A percentile compares a stretch with the other conserved stretches of the same genome.
These are phyloP conservation scores for Aphis gossypii DNA, from an alignment of 1,140 invertebrate species.

Conservation along the genomic window DNA sequence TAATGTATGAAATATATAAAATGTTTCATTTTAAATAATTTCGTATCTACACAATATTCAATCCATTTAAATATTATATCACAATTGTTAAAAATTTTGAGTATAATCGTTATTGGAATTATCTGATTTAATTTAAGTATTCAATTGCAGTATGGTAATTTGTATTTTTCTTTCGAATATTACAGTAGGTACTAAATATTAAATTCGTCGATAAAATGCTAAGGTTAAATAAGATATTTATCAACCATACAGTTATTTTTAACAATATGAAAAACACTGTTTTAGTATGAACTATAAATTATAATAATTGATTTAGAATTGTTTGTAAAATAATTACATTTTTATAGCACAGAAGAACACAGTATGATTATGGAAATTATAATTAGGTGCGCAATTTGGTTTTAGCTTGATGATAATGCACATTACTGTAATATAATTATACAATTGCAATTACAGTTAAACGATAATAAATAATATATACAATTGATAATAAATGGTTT, in stretches of 20 bases:
- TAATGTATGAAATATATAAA: not conserved
- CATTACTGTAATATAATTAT: not conserved
- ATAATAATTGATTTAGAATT: not conserved
- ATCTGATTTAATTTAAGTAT: too few species aligned
- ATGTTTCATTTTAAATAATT: not conserved
- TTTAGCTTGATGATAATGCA: constrained; percentile 7
- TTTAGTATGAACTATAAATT: not conserved
- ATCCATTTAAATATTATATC: not conserved
- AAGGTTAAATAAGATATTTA: too few species aligned
- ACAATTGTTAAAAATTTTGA: too few species aligned
- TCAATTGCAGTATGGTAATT: too few species aligned
- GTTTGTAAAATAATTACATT: not conserved
- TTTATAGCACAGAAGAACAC: not conserved
- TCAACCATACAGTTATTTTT: too few species aligned
- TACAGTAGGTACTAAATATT: too few species aligned
- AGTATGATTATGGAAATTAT: not conserved
- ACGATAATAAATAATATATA: not conserved
- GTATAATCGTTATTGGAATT: too few species aligned
- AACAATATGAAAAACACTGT: not conserved
- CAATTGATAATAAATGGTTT: not conserved
- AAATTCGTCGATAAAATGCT: too few species aligned
- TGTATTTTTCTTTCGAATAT: too few species aligned
- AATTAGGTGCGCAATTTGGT: not conserved
- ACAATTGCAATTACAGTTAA: not conserved
- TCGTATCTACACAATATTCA: not conserved